phyloP scores from a whole-genome alignment of 2,888 invertebrate genomes.

The Camponotus fellah region DNA sequence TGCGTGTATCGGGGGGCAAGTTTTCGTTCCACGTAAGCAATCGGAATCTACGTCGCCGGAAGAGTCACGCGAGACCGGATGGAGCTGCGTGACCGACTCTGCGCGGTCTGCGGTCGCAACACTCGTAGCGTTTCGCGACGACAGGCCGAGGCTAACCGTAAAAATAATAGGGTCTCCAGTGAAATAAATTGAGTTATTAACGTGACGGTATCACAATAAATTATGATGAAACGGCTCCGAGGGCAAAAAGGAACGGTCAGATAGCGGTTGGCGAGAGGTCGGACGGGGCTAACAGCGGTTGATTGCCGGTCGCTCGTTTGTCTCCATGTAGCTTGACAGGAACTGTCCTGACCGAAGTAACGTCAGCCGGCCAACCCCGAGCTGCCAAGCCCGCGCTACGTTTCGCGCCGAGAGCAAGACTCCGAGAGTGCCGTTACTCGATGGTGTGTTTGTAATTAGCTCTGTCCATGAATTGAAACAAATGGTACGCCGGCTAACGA shows the following conservation, averaged over 20 bases:
- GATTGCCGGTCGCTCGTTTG: constrained; percentile 86
- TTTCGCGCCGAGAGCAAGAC: constrained; percentile 49
- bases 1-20: not conserved
- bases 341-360: constrained; percentile 80
- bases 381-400: constrained; percentile 32
- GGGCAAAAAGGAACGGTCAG: constrained; percentile 84
- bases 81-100: constrained; percentile 64
- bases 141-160: constrained; percentile 74
- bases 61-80: constrained; percentile 63
- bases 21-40: constrained; percentile 23
- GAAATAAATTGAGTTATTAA: constrained; percentile 86
- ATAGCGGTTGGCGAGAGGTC: constrained; percentile 84
- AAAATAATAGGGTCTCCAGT: constrained; percentile 83
- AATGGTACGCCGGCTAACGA: constrained; percentile 83
- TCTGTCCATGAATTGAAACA: constrained; percentile 87
- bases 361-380: constrained; percentile 68
- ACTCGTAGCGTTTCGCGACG: constrained; percentile 60
- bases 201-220: constrained; percentile 86
- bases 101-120: constrained; percentile 49
- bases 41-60: not conserved
- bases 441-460: constrained; percentile 81
- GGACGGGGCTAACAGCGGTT: constrained; percentile 85
- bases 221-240: constrained; percentile 84
- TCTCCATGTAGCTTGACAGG: constrained; percentile 85
- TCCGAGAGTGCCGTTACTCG: constrained; percentile 68